Evolutionary conservation across 2,113 vertebrate genomes (phyloP), one percentile per base, ranked within the genome.

Genomic region (Morone saxatilis): DNA sequence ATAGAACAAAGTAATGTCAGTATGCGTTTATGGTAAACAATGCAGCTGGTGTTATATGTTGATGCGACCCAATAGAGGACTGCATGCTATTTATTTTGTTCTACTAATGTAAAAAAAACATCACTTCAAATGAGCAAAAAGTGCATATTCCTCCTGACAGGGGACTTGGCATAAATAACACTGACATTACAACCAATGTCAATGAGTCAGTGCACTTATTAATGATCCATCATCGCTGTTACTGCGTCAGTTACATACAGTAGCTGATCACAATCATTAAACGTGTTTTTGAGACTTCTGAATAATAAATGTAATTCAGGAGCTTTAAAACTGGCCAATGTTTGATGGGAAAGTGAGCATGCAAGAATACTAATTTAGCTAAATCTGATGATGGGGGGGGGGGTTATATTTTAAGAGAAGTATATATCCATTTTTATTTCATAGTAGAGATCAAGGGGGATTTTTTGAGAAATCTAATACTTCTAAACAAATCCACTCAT

Each of bases 41-140:
- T 76, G 65, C 57, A 86, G 88, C 86, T 91, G 92, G 88, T 92
- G 73, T 88, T 36, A 59, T 36, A 59, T 68, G 20, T 65, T 54
- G 12, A 71, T 80, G 62, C 66, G 71, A 60, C 25, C 25, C 10
- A 60, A 53, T 8, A 47, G 77, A 76, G 65, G 78, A 85, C 40
- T 72, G 61, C n/a, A 56, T 75, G 85, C 43, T 13, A 67, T 36
- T 70, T 1, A 11, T 70, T 74, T 51, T 78, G 57, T 82, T 88
- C 76, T 62, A 86, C 56, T 84, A 54, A 85, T 77, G 84, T 72
- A 74, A 88, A 86, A 89, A 78, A 86, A 89, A 80, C 56, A 80
- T 69, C 50, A 84, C 72, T 72, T 80, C 76, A 85, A 66, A 77
- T 57, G 19, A 84, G 40, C 65, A 86, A 90, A 86, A 90, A 91